Conservation (phyloP, 2,888 invertebrate genomes). For the Megalurothrips usitatus region DNA sequence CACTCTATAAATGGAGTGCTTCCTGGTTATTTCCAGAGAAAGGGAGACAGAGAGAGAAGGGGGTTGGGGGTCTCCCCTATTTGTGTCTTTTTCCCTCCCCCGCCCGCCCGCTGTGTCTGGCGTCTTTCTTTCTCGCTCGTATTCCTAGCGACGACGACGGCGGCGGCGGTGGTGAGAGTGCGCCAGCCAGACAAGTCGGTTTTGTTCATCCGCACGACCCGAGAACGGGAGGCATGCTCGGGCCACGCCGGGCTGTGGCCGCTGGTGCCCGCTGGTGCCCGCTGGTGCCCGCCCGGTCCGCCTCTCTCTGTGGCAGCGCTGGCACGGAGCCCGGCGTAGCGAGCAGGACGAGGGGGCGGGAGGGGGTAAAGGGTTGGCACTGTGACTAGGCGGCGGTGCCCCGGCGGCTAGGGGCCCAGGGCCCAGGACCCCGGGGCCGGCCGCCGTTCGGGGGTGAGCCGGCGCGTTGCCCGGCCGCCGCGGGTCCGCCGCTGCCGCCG, state of each 20-base stretch:
- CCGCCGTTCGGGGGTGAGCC: too few species aligned
- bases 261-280: too few species aligned
- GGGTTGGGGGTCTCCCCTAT: not conserved
- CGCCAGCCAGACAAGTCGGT: not conserved
- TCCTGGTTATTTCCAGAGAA: not conserved
- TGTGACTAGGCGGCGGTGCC: not conserved
- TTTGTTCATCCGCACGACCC: not conserved
- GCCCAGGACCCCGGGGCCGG: not conserved
- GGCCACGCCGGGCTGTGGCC: not conserved
- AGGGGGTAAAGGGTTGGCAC: not conserved
- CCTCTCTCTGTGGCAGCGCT: not conserved
- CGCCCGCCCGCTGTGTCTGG: not conserved
- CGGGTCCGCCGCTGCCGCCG: too few species aligned
- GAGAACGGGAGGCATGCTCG: not conserved
- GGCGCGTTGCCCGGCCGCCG: too few species aligned
- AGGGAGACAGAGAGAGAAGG: not conserved
- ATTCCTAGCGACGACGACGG: too few species aligned
- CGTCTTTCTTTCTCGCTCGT: not conserved
- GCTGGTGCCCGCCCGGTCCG: not conserved
- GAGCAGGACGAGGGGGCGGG: not conserved
- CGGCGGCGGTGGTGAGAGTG: not conserved
- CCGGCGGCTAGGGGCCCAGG: not conserved
- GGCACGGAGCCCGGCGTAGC: not conserved
- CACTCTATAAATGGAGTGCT: conserved; percentile 4
- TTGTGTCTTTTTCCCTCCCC: not conserved